Percentiles rank a stretch among this genome's conserved stretches.
phyloP scores from a whole-genome alignment of 1,140 invertebrate genomes.

The Aplysia californica region DNA sequence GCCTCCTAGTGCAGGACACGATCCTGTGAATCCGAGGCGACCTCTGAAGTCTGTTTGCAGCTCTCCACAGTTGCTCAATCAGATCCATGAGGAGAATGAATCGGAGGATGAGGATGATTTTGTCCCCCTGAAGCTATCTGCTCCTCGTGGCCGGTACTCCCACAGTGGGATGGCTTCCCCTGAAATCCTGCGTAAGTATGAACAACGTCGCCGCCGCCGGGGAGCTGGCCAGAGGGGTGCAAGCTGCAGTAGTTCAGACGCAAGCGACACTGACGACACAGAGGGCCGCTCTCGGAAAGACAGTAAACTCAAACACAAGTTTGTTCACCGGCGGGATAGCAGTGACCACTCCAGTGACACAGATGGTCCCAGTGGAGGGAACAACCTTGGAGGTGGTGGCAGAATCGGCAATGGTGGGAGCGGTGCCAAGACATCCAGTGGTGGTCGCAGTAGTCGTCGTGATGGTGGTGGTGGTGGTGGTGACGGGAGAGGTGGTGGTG shows the following conservation, averaged over 20 bases:
- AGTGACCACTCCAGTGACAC: conserved; percentile 68
- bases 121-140: conserved; percentile 50
- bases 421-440: conserved; percentile 4
- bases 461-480: conserved; percentile 18
- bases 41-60: conserved; percentile 70
- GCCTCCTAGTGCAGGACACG: neutral
- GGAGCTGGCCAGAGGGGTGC: conserved; percentile 83
- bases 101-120: conserved; percentile 62
- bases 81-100: conserved; percentile 79
- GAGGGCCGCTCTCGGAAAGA: conserved; percentile 84
- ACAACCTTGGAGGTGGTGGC: conserved; percentile 42
- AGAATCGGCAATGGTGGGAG: conserved; percentile 31
- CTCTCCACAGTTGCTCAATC: conserved; percentile 77
- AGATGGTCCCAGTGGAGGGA: conserved; percentile 51
- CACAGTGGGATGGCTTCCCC: conserved; percentile 59
- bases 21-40: conserved; percentile 50
- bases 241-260: conserved; percentile 89
- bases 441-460: conserved; percentile 20
- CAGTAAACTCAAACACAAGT: conserved; percentile 73
- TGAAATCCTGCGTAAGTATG: conserved; percentile 70
- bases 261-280: conserved; percentile 87
- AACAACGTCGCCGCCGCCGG: conserved; percentile 73
- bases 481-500: conserved; percentile 25
- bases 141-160: conserved; percentile 33
- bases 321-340: conserved; percentile 62